phyloP scores from a whole-genome alignment of 2,888 invertebrate genomes.

The Bombylius major region DNA sequence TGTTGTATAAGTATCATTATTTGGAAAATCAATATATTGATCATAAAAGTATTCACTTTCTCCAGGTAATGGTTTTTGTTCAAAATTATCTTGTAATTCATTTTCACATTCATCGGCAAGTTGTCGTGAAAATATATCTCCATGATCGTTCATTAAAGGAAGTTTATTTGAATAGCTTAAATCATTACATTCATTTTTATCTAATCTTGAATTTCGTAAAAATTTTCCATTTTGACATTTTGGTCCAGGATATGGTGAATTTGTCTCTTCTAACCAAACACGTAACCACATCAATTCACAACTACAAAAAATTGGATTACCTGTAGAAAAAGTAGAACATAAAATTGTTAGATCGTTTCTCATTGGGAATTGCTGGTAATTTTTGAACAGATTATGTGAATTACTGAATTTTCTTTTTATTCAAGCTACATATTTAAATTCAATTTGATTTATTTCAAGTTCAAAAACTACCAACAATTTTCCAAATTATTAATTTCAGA shows the following conservation, averaged over 20 bases:
- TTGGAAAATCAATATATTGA: constrained; percentile 67
- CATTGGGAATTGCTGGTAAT: no score
- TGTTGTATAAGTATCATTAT: constrained; percentile 41
- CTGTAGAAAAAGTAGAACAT: constrained; percentile 32
- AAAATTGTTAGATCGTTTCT: no score
- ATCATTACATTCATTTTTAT: constrained; percentile 52
- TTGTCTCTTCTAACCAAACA: constrained; percentile 66
- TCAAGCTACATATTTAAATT: no score
- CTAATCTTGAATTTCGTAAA: constrained; percentile 58
- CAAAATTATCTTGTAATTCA: constrained; percentile 38
- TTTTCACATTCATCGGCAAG: constrained; percentile 42
- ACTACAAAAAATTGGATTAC: constrained; percentile 71
- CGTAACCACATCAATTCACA: constrained; percentile 74
- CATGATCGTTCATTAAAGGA: constrained; percentile 53
- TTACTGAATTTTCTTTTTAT: no score
- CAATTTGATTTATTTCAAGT: neutral
- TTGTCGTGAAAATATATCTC: constrained; percentile 49
- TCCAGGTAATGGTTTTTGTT: constrained; percentile 50
- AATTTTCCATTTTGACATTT: constrained; percentile 66
- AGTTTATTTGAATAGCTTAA: constrained; percentile 37
- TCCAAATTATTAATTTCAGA: no score
- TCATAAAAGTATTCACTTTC: constrained; percentile 75
- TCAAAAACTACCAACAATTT: no score
- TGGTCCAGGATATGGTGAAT: constrained; percentile 52
- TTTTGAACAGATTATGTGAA: no score